Conservation (phyloP, 2,797 vertebrate genomes). For the Lepus townsendii region DNA sequence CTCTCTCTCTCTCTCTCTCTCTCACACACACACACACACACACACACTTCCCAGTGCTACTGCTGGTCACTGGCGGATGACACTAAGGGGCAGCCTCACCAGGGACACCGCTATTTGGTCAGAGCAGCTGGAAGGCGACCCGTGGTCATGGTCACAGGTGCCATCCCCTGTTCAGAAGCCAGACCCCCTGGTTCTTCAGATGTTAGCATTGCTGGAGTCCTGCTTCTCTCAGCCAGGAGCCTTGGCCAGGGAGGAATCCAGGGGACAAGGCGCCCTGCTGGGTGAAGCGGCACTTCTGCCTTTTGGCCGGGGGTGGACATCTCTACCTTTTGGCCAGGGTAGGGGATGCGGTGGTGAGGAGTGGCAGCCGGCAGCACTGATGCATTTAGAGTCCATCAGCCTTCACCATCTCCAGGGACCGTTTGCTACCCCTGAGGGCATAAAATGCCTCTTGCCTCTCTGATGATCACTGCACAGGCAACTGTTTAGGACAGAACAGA, state of each 20-base stretch:
- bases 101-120: background rate
- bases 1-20: background rate
- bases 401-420: background rate
- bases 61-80: background rate
- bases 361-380: background rate
- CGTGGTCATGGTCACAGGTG: background rate
- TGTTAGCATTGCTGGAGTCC: background rate
- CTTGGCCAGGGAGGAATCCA: background rate
- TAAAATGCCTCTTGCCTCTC: background rate
- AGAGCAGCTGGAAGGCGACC: background rate
- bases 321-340: background rate
- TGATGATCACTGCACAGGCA: background rate
- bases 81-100: background rate
- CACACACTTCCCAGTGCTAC: background rate
- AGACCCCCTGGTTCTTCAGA: background rate
- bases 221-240: background rate
- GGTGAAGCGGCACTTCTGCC: background rate
- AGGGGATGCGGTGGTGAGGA: background rate
- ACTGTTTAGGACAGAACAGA: conserved; percentile 40
- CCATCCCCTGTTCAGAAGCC: background rate
- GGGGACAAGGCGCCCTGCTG: background rate
- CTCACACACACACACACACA: too few species aligned
- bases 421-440: background rate
- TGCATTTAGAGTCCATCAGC: conserved; percentile 8
- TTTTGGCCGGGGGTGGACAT: background rate